Base-by-base conservation (phyloP, 2,888 invertebrate species). In the Ennomos fuscantarius region DNA sequence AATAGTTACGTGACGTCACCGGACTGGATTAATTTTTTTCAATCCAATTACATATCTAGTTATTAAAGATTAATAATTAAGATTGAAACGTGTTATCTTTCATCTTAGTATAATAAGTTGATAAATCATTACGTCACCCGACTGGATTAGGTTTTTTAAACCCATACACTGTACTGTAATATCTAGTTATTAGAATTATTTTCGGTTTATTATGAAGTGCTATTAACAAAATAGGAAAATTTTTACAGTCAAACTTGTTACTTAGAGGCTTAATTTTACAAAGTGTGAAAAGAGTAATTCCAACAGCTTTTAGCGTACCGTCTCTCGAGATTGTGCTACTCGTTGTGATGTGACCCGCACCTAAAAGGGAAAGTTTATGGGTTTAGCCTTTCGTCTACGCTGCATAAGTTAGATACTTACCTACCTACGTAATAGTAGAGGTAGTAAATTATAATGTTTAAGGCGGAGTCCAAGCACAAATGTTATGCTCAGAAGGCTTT, bases 241-340 rank as follows among this genome's bases (percentile, higher is more conserved):
- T 36, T 54, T 34, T 9, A 24, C 32, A 32, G 42, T 13, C 34
- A 15, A 55, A 60, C 51, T 60, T 55, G 11, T 35, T 42, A 59
- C 54, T 55, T 47, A 43, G 42, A 15, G 3, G 0, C 24, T 6
- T 24, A 24, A 24, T 24, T 24, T 31, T 40, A 45, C 45, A n/a
- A 12, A 34, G 40, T 40, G 40, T 45, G 57, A 34, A 52, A 44
- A 41, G 58, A 46, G 47, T 47, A 35, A 49, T 56, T 55, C 37
- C 33, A 36, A 61, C 63, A 36, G 63, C 63, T 65, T 67, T 67
- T 63, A 62, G 56, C 49, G 45, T 57, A 51, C 54, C 44, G 45
- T 63, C 63, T 63, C 62, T 33, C 0, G 65, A 57, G 62, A 60
- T 65, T 63, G 58, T 55, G 46, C 49, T 58, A 42, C 45, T 59